phyloP scores from a whole-genome alignment of 1,140 invertebrate species.

The Drosophila athabasca region DNA sequence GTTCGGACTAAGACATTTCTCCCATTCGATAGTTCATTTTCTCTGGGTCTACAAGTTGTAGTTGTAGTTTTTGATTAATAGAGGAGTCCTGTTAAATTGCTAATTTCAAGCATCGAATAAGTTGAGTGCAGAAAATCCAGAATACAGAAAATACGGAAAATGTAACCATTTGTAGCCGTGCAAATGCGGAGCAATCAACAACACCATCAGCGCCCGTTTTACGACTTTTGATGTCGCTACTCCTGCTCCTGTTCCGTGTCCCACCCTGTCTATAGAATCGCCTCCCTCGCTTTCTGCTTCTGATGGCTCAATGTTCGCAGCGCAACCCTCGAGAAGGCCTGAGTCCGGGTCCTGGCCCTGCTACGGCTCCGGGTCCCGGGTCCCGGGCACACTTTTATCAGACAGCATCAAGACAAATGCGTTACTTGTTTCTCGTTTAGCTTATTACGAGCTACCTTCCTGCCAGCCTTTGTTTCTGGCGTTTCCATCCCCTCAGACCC shows the following conservation, averaged over 20 bases:
- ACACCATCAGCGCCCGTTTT: slow-evolving; percentile 73
- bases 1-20: background rate
- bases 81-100: slow-evolving; percentile 17
- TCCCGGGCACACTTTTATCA: slow-evolving; percentile 65
- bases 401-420: slow-evolving; percentile 81
- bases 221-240: slow-evolving; percentile 72
- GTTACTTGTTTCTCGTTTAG: slow-evolving; percentile 81
- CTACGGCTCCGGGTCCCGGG: too few species aligned
- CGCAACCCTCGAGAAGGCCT: slow-evolving; percentile 59
- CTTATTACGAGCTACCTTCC: slow-evolving; percentile 79
- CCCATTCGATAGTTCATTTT: slow-evolving; percentile 5
- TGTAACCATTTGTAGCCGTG: slow-evolving; percentile 71
- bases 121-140: background rate
- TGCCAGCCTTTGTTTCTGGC: slow-evolving; percentile 42
- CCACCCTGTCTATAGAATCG: slow-evolving; percentile 3
- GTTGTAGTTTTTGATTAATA: slow-evolving; percentile 52
- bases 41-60: background rate
- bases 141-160: slow-evolving; percentile 31
- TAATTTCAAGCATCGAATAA: slow-evolving; percentile 40
- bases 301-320: slow-evolving; percentile 56
- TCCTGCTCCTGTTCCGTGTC: slow-evolving; percentile 19
- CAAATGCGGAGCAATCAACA: slow-evolving; percentile 72
- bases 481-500: slow-evolving; percentile 28
- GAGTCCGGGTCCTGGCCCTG: background rate
- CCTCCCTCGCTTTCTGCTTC: slow-evolving; percentile 8